Conservation (phyloP, 2,888 invertebrate species). For the Morinoia aosen region DNA sequence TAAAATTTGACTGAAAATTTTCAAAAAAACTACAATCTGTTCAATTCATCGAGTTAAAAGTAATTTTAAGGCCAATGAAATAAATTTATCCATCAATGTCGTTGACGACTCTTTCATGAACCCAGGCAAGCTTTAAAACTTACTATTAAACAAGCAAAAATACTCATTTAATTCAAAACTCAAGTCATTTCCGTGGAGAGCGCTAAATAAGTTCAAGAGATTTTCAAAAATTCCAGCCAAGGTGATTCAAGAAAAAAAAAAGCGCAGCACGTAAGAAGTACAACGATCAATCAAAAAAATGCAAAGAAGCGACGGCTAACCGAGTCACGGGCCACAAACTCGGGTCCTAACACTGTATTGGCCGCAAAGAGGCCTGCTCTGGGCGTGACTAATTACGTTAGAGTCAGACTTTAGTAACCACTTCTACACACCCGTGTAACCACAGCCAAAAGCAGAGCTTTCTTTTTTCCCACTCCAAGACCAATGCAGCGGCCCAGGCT, state of each 20-base stretch:
- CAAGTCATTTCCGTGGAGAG: not conserved
- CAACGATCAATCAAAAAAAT: not conserved
- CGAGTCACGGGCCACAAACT: not conserved
- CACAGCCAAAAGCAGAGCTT: conserved; percentile 6
- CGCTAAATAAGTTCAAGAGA: not conserved
- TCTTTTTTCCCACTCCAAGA: not conserved
- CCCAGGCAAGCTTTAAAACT: not conserved
- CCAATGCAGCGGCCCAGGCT: not conserved
- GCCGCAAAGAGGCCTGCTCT: not conserved
- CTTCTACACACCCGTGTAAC: conserved; percentile 36
- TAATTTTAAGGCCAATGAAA: not conserved
- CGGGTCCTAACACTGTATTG: not conserved
- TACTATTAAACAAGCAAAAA: not conserved
- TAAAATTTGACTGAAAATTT: not conserved
- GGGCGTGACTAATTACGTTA: conserved; percentile 32
- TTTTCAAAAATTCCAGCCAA: not conserved
- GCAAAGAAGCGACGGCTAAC: not conserved
- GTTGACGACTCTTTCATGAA: not conserved
- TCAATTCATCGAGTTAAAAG: not conserved
- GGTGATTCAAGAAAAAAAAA: no score
- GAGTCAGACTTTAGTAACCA: not conserved
- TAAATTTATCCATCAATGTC: not conserved
- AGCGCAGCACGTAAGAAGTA: not conserved
- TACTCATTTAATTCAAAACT: not conserved
- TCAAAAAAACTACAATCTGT: not conserved